These are phyloP conservation scores for Streblospio benedicti DNA, from an alignment of 1,140 invertebrate species.

Conservation along the genomic window DNA sequence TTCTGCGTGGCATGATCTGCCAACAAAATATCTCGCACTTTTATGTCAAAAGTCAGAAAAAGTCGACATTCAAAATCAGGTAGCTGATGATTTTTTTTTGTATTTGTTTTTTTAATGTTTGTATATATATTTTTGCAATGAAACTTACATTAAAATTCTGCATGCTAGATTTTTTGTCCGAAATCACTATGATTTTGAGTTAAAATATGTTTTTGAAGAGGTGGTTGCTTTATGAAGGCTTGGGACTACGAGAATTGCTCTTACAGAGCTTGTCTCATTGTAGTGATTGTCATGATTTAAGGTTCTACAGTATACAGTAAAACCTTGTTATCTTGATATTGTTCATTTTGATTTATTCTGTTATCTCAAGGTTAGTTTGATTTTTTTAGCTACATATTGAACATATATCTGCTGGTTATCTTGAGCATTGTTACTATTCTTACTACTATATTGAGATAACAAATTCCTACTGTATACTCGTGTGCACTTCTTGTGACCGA, in stretches of 20 bases:
- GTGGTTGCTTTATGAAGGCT: constrained; percentile 57
- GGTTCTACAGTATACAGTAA: no score
- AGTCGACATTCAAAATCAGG: constrained; percentile 50
- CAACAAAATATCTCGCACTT: constrained; percentile 47
- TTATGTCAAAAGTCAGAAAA: constrained; percentile 46
- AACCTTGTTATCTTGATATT: no score
- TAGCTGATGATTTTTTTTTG: constrained; percentile 38
- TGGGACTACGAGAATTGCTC: constrained; percentile 42
- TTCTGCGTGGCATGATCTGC: constrained; percentile 54
- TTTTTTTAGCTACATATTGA: neutral
- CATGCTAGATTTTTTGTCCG: neutral
- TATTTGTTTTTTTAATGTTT: neutral
- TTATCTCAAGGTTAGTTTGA: no score
- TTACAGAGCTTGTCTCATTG: constrained; percentile 34
- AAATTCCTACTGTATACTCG: neutral
- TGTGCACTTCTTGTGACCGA: no score
- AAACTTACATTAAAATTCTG: neutral
- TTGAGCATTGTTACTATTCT: neutral
- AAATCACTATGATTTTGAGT: neutral
- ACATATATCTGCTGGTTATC: neutral
- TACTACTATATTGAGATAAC: neutral
- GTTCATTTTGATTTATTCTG: no score
- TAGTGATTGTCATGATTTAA: no score
- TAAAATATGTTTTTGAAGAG: neutral
- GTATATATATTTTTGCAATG: neutral